Evolutionary conservation across 2,888 invertebrate genomes (phyloP).

Genomic region (Caenorhabditis sp.): DNA sequence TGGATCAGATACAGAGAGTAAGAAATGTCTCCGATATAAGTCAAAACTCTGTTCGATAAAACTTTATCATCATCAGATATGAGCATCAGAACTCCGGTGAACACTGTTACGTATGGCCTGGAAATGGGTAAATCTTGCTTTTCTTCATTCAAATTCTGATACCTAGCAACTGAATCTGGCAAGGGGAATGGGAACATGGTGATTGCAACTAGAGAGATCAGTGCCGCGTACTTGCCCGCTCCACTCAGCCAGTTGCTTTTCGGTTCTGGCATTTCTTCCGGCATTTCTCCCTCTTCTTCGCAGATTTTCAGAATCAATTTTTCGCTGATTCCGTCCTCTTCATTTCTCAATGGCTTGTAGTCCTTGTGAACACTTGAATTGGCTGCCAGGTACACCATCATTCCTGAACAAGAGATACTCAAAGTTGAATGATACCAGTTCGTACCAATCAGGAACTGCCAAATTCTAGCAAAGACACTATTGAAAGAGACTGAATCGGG

Average conservation of each 20-base stretch:
- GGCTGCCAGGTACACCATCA: conserved; percentile 21
- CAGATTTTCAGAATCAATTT: conserved; percentile 1
- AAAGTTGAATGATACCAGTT: background rate
- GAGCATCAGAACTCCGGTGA: conserved; percentile 37
- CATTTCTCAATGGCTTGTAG: background rate
- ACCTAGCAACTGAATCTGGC: conserved; percentile 5
- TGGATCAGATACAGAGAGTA: conserved; percentile 53
- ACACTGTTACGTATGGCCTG: conserved; percentile 27
- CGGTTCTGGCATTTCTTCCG: background rate
- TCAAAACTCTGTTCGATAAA: conserved; percentile 22
- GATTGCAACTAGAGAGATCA: conserved; percentile 22
- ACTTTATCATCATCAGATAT: conserved; percentile 23
- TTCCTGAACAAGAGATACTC: conserved; percentile 4
- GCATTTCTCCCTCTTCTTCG: background rate
- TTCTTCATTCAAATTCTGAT: background rate
- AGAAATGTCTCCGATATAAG: conserved; percentile 56
- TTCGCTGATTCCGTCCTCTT: conserved; percentile 14
- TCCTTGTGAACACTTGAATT: conserved; percentile 4
- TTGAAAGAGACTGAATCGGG: conserved; percentile 28
- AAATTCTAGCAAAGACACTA: conserved; percentile 46
- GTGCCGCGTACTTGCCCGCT: background rate
- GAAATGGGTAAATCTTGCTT: too few species aligned
- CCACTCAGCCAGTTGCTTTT: background rate
- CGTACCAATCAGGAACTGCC: conserved; percentile 42
- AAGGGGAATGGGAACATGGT: conserved; percentile 3